phyloP scores from a whole-genome alignment of 2,888 invertebrate genomes.

The Drosophila maculinotata region DNA sequence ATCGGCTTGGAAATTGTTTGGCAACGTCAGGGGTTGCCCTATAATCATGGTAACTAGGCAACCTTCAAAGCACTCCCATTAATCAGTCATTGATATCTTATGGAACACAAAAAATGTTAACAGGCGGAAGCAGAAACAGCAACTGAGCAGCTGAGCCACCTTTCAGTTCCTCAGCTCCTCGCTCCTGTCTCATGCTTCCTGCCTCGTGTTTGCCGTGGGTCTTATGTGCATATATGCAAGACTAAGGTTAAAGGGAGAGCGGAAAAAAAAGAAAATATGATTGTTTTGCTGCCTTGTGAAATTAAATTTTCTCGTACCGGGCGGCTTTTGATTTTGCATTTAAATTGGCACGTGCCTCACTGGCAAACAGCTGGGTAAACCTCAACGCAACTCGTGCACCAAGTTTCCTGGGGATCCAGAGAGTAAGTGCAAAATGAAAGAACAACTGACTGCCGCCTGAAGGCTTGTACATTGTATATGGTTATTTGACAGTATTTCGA shows the following conservation, averaged over 20 bases:
- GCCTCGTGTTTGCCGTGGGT: constrained; percentile 17
- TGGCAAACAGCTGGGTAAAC: constrained; percentile 67
- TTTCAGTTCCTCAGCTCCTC: neutral
- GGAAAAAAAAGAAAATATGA: constrained; percentile 60
- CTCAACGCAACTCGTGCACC: constrained; percentile 29
- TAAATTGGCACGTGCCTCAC: constrained; percentile 77
- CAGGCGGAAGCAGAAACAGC: constrained; percentile 36
- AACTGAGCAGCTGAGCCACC: constrained; percentile 14
- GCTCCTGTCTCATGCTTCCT: constrained; percentile 1
- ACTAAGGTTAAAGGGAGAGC: constrained; percentile 3
- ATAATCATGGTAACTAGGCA: constrained; percentile 23
- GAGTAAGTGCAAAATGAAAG: constrained; percentile 45
- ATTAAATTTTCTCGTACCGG: constrained; percentile 65
- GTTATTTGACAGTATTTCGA: constrained; percentile 54
- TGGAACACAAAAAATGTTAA: constrained; percentile 51
- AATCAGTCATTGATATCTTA: constrained; percentile 78
- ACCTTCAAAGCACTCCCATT: constrained; percentile 37
- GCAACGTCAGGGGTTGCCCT: neutral
- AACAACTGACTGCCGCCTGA: constrained; percentile 50
- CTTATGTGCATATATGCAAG: constrained; percentile 35
- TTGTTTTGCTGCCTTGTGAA: constrained; percentile 69
- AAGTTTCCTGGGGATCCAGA: neutral
- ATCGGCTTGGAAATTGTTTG: constrained; percentile 33
- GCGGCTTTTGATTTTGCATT: constrained; percentile 76
- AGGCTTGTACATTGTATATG: constrained; percentile 44